Percentiles rank a stretch among this genome's conserved stretches.
phyloP scores from a whole-genome alignment of 2,113 vertebrate genomes.

The Nycticebus coucang region DNA sequence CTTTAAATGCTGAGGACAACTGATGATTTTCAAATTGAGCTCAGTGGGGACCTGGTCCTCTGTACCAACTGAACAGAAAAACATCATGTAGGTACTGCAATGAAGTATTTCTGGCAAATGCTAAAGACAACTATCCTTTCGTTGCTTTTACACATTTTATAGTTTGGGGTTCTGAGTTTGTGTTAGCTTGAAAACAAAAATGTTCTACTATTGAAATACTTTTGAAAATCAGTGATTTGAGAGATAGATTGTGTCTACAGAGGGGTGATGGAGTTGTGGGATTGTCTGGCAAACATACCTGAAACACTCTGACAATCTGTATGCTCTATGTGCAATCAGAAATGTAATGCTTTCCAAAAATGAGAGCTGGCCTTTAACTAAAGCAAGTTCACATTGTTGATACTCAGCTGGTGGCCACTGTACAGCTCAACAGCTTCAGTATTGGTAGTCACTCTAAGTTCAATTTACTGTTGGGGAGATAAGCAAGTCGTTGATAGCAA shows the following conservation, averaged over 20 bases:
- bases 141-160: slow-evolving; percentile 30
- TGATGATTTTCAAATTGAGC: slow-evolving; percentile 8
- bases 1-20: background rate
- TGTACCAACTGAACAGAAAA: background rate
- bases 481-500: slow-evolving; percentile 16
- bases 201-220: background rate
- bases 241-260: background rate
- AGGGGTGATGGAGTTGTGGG: background rate
- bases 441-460: background rate
- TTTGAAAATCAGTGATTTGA: slow-evolving; percentile 16
- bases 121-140: background rate
- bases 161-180: slow-evolving; percentile 25
- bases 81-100: background rate
- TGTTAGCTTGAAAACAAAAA: slow-evolving; percentile 48
- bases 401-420: background rate
- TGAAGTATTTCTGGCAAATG: slow-evolving; percentile 37
- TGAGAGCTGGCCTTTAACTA: slow-evolving; percentile 16
- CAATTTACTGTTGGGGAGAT: background rate
- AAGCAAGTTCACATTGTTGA: background rate
- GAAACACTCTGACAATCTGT: slow-evolving; percentile 12
- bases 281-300: background rate
- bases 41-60: background rate
- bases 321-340: background rate
- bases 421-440: background rate
- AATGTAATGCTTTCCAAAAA: background rate